phyloP scores from a whole-genome alignment of 2,888 invertebrate species.

The Horisme vitalbata region DNA sequence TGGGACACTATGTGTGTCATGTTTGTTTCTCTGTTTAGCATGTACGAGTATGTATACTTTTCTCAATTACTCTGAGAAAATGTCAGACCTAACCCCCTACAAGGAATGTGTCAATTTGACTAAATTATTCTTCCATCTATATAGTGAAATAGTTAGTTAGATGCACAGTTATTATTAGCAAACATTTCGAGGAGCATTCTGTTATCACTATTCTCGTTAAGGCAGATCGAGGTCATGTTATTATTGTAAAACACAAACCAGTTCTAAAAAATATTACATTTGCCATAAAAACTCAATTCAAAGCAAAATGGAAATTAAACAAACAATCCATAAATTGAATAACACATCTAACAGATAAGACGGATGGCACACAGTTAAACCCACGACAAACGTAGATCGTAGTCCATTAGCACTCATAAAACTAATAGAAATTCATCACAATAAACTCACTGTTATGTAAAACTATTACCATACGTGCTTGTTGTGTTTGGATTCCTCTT shows the following conservation, averaged over 20 bases:
- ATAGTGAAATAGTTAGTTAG: slow-evolving; percentile 31
- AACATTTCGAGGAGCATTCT: slow-evolving; percentile 46
- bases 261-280: too few species aligned
- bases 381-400: slow-evolving; percentile 7
- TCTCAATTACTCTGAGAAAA: slow-evolving; percentile 47
- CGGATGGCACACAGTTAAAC: background rate
- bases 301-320: background rate
- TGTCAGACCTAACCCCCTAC: slow-evolving; percentile 41
- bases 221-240: slow-evolving; percentile 36
- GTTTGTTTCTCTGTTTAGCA: slow-evolving; percentile 29
- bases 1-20: slow-evolving; percentile 35
- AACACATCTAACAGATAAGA: background rate
- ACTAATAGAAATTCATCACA: slow-evolving; percentile 24
- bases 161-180: slow-evolving; percentile 27
- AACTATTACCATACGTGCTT: slow-evolving; percentile 23
- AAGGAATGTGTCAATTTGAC: slow-evolving; percentile 56
- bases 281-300: too few species aligned
- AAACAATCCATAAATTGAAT: background rate
- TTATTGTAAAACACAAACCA: slow-evolving; percentile 16
- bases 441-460: slow-evolving; percentile 26
- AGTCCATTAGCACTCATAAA: slow-evolving; percentile 31
- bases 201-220: slow-evolving; percentile 45
- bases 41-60: slow-evolving; percentile 38
- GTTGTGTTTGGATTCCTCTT: slow-evolving; percentile 29
- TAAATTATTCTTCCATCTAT: slow-evolving; percentile 14